Conservation (phyloP, 2,888 invertebrate species). For the Lydus trimaculatus region DNA sequence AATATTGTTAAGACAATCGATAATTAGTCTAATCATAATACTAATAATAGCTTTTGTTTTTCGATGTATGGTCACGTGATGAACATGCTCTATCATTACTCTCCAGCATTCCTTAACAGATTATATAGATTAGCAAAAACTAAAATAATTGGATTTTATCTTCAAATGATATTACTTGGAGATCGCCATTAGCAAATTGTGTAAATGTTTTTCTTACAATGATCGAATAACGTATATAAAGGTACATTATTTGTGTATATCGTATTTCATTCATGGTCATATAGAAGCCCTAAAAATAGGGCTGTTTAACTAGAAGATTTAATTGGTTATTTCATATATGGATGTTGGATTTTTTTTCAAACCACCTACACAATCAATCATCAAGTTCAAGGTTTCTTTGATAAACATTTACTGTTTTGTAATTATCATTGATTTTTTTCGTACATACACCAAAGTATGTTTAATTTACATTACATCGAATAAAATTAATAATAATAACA, state of each 20-base stretch:
- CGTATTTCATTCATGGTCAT: conserved; percentile 18
- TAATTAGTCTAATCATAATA: too few relatives aligned
- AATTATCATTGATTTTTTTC: neutral
- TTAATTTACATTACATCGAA: too few relatives aligned
- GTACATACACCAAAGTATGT: too few relatives aligned
- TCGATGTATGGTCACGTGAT: too few relatives aligned
- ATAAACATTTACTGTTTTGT: too few relatives aligned
- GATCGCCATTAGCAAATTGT: neutral
- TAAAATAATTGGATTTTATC: too few relatives aligned
- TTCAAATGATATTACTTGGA: neutral
- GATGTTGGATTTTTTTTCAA: neutral
- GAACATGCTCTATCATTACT: too few relatives aligned
- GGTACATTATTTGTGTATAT: conserved; percentile 17
- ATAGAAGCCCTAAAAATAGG: conserved; percentile 19
- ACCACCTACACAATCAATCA: neutral
- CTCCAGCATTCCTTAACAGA: too few relatives aligned
- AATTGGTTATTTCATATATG: neutral
- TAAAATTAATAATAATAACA: too few relatives aligned
- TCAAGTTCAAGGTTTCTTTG: neutral
- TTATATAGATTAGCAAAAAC: too few relatives aligned
- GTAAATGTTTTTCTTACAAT: neutral
- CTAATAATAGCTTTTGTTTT: too few relatives aligned
- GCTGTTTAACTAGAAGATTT: neutral
- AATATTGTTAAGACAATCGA: too few relatives aligned
- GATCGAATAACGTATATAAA: neutral